phyloP scores from a whole-genome alignment of 1,140 invertebrate species.

The Venturia canescens region DNA sequence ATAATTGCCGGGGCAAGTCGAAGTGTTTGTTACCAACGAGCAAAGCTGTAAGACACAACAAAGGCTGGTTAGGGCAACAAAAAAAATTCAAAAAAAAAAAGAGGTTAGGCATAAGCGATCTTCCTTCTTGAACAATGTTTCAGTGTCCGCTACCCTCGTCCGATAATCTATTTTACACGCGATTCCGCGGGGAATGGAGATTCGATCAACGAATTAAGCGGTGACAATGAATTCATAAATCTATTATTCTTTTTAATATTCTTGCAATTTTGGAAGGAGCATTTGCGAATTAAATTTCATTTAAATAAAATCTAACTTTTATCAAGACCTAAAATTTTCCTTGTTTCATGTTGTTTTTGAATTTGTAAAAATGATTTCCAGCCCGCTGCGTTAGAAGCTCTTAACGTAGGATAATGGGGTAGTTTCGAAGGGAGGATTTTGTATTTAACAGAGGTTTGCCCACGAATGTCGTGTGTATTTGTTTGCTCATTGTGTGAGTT shows the following conservation, averaged over 20 bases:
- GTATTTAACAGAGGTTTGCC: neutral
- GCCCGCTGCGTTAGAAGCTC: neutral
- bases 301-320: neutral
- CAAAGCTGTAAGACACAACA: slow-evolving; percentile 78
- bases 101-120: slow-evolving; percentile 60
- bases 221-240: neutral
- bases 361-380: neutral
- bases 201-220: neutral
- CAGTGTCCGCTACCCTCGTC: neutral
- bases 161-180: too few relatives aligned
- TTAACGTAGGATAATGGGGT: neutral
- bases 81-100: slow-evolving; percentile 39
- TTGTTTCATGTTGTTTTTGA: too few relatives aligned
- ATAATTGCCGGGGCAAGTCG: slow-evolving; percentile 72
- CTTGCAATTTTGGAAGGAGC: too few relatives aligned
- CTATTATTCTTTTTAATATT: too few relatives aligned
- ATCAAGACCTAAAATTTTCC: neutral
- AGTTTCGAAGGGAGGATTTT: neutral
- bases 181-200: too few relatives aligned
- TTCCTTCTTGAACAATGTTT: neutral
- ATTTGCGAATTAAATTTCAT: too few relatives aligned
- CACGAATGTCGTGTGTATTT: slow-evolving; percentile 3
- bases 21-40: slow-evolving; percentile 76
- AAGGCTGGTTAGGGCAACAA: slow-evolving; percentile 67
- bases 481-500: slow-evolving; percentile 12